These are phyloP conservation scores for Xiphydria camelus DNA, from an alignment of 2,888 invertebrate species.

Conservation along the genomic window DNA sequence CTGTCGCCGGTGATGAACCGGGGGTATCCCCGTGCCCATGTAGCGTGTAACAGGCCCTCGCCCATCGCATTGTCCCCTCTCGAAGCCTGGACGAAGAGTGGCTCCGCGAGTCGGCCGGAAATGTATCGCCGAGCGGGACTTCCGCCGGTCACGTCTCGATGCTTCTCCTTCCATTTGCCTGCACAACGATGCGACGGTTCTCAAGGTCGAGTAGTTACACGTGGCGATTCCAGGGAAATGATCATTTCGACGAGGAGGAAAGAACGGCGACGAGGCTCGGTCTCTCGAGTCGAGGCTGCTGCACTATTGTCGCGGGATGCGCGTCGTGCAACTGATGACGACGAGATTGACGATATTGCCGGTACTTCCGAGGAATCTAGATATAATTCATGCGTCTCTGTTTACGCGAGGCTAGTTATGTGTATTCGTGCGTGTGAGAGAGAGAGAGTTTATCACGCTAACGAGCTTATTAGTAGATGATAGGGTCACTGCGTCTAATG, in stretches of 20 bases:
- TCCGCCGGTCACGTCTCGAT: conserved; percentile 47
- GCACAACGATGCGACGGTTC: conserved; percentile 12
- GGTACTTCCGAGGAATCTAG: too few species aligned
- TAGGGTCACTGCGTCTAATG: conserved; percentile 5
- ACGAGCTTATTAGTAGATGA: conserved; percentile 35
- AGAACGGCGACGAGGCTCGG: too few species aligned
- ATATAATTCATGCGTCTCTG: too few species aligned
- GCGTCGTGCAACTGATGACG: too few species aligned
- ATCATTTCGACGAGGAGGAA: too few species aligned
- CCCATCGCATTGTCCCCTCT: conserved; percentile 45
- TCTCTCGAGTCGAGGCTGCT: too few species aligned
- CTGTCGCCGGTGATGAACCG: background rate
- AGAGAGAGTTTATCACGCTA: conserved; percentile 29
- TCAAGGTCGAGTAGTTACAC: too few species aligned
- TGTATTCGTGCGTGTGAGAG: background rate
- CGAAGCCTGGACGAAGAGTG: conserved; percentile 33
- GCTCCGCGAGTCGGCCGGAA: conserved; percentile 34
- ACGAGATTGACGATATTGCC: too few species aligned
- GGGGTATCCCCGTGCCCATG: conserved; percentile 37
- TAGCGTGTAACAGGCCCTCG: conserved; percentile 49
- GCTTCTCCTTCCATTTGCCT: conserved; percentile 18
- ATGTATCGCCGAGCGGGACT: conserved; percentile 42
- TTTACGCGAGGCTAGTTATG: too few species aligned
- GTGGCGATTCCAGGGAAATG: too few species aligned
- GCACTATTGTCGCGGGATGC: too few species aligned